These are phyloP conservation scores for Drosophila santomea DNA, from an alignment of 1,140 invertebrate species.

Conservation along the genomic window DNA sequence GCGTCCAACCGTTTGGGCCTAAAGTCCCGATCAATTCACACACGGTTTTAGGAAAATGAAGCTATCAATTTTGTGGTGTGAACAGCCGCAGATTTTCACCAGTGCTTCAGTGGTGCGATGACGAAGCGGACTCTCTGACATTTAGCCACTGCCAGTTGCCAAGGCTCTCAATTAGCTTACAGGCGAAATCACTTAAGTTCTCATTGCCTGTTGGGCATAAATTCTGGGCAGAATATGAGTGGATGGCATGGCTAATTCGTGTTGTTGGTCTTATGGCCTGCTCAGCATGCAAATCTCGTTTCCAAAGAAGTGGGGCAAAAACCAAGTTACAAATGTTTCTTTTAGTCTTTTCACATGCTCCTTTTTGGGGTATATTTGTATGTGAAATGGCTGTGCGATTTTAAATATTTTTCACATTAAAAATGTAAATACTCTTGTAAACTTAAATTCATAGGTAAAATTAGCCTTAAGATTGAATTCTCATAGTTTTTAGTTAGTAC, in stretches of 20 bases:
- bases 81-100: constrained; percentile 9
- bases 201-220: constrained; percentile 53
- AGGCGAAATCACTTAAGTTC: constrained; percentile 56
- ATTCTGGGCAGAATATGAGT: constrained; percentile 62
- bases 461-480: no score
- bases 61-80: constrained; percentile 32
- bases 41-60: constrained; percentile 51
- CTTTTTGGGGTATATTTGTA: constrained; percentile 13
- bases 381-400: no score
- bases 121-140: constrained; percentile 20
- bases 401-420: not conserved
- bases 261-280: constrained; percentile 21
- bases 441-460: no score
- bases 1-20: constrained; percentile 27
- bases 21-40: constrained; percentile 42
- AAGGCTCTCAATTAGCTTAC: constrained; percentile 60
- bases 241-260: constrained; percentile 23
- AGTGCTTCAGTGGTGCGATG: constrained; percentile 20
- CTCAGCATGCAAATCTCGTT: constrained; percentile 55
- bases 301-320: constrained; percentile 56
- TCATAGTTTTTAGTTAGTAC: not conserved
- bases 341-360: constrained; percentile 27
- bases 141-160: constrained; percentile 25
- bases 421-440: no score
- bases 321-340: constrained; percentile 56